Conservation (phyloP, 2,797 vertebrate species). For the Euthynnus affinis region DNA sequence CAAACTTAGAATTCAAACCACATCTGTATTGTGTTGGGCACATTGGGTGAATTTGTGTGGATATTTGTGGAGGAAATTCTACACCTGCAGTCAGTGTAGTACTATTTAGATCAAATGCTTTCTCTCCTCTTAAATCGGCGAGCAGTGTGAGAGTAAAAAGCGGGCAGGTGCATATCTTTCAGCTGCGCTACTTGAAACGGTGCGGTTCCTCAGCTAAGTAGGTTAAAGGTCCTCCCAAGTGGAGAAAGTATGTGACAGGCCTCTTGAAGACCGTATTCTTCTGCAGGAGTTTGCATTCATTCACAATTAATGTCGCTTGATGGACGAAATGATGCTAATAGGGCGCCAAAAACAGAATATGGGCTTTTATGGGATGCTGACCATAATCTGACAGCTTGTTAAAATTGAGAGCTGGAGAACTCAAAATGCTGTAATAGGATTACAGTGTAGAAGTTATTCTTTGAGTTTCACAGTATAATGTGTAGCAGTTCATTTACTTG, state of each 20-base stretch:
- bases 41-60: constrained; percentile 35
- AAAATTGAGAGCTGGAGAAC: constrained; percentile 37
- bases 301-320: constrained; percentile 90
- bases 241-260: constrained; percentile 90
- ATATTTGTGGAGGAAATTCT: constrained; percentile 62
- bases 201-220: constrained; percentile 86
- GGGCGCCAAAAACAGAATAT: constrained; percentile 79
- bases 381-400: constrained; percentile 55
- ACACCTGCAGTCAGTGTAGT: constrained; percentile 75
- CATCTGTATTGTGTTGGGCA: constrained; percentile 26
- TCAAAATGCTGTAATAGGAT: constrained; percentile 51
- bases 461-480: constrained; percentile 13
- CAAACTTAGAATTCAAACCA: background rate
- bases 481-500: constrained; percentile 30
- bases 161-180: constrained; percentile 88
- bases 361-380: constrained; percentile 62
- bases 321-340: constrained; percentile 92
- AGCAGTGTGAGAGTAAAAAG: constrained; percentile 83
- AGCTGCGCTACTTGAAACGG: constrained; percentile 86
- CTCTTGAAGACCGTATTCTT: constrained; percentile 90
- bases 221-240: constrained; percentile 91
- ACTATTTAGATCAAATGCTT: constrained; percentile 84
- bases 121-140: constrained; percentile 78
- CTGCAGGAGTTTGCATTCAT: constrained; percentile 88
- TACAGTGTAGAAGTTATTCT: constrained; percentile 26